Evolutionary conservation across 1,140 invertebrate genomes (phyloP).

Genomic region (Pseudomyrmex pallidus): DNA sequence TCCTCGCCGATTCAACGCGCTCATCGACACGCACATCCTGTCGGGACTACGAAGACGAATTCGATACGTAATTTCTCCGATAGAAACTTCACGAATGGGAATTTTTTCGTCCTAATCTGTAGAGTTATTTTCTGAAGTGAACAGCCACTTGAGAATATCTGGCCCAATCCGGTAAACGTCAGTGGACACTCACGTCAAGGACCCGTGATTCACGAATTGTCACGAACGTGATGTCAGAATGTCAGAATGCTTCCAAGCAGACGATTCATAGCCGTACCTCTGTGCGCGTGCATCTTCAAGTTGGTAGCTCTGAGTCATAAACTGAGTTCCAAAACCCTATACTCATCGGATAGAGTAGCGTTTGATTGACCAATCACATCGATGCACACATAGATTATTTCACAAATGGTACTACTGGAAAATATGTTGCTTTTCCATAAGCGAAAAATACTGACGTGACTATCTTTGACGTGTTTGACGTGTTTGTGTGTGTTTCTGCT

Average conservation of each 20-base stretch:
- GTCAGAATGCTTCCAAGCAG: not conserved
- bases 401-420: too few species aligned
- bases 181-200: not conserved
- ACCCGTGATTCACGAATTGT: too few species aligned
- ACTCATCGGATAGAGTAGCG: too few species aligned
- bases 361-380: too few species aligned
- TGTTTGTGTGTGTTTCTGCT: too few species aligned
- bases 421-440: too few species aligned
- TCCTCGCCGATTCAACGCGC: slow-evolving; percentile 26
- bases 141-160: slow-evolving; percentile 2
- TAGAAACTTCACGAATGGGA: too few species aligned
- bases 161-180: not conserved
- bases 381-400: too few species aligned
- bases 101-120: not conserved
- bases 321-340: too few species aligned
- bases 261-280: not conserved
- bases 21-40: slow-evolving; percentile 47
- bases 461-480: too few species aligned
- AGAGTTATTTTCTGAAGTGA: not conserved
- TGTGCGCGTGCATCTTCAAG: not conserved
- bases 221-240: slow-evolving; percentile 11
- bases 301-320: too few species aligned
- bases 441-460: too few species aligned
- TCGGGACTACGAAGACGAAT: not conserved
- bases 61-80: not conserved